Evolutionary conservation across 2,888 invertebrate species (phyloP).

Genomic region (Nemurella pictetii): DNA sequence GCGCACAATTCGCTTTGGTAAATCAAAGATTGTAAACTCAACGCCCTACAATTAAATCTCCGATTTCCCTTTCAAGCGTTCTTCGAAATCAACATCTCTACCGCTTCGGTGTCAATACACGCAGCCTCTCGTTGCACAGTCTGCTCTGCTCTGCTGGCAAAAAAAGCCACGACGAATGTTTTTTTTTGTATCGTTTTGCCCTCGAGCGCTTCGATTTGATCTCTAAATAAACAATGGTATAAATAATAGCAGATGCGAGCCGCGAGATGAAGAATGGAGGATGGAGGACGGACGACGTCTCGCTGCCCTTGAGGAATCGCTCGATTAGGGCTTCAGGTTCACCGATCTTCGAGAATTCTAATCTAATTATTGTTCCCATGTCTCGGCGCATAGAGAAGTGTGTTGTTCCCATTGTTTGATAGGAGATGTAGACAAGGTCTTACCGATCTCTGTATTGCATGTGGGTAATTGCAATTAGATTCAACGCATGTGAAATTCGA

Average conservation of each 20-base stretch:
- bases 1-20: background rate
- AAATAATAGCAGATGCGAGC: background rate
- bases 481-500: too few species aligned
- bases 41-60: background rate
- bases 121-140: too few species aligned
- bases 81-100: background rate
- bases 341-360: background rate
- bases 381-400: background rate
- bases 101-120: background rate
- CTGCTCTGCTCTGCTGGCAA: too few species aligned
- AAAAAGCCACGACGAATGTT: too few species aligned
- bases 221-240: background rate
- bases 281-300: too few species aligned
- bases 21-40: background rate
- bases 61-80: background rate
- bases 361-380: background rate
- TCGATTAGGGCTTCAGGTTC: background rate
- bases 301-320: background rate
- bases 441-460: too few species aligned
- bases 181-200: background rate
- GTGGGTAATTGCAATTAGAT: too few species aligned
- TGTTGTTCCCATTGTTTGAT: background rate
- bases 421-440: too few species aligned
- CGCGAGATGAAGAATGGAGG: background rate
- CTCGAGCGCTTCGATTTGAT: background rate